Evolutionary conservation across 2,797 vertebrate genomes (phyloP), one percentile per base, ranked within the genome.

Genomic region (Erpetoichthys calabaricus): DNA sequence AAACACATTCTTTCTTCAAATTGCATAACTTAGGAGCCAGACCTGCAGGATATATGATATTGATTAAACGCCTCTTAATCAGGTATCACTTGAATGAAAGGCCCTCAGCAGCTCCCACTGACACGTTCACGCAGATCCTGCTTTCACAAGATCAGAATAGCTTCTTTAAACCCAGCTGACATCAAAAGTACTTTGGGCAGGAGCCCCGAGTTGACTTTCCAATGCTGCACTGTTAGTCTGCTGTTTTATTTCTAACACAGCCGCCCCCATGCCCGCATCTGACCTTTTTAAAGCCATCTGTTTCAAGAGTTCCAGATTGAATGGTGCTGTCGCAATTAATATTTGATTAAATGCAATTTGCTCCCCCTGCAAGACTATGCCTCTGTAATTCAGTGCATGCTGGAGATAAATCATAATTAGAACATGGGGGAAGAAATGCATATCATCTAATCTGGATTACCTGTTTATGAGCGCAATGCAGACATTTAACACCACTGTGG

Each of bases 111-210:
- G 7, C 47, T 7, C 47, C 47, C 47, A 53, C 69, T 66, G 65
- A 70, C 61, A 67, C n/a, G 62, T 69, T 64, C 67, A 61, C 70
- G 55, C 56, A 25, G 25, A 25, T 25, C 25, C 2, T 25, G 25
- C 25, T 25, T 67, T 60, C 64, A 65, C 61, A 63, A 55, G 61
- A 62, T 60, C 64, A 60, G 53, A 72, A 60, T 47, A 2, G 4
- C 9, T 61, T 59, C 80, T 87, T 81, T 86, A 75, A 77, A 68
- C 70, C 80, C 56, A 63, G 74, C 80, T 55, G 80, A 69, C 79
- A 81, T 87, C 76, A 86, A 83, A 82, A 62, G 56, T 68, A 70
- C 78, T 75, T 74, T 72, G 75, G 25, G 51, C 72, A 73, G 60
- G 62, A 9, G 66, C 63, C 67, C 70, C 60, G 44, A 62, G 62